Evolutionary conservation across 92 coral and sea anemone genomes (phyloP).

Genomic region (Actinostola sp.): DNA sequence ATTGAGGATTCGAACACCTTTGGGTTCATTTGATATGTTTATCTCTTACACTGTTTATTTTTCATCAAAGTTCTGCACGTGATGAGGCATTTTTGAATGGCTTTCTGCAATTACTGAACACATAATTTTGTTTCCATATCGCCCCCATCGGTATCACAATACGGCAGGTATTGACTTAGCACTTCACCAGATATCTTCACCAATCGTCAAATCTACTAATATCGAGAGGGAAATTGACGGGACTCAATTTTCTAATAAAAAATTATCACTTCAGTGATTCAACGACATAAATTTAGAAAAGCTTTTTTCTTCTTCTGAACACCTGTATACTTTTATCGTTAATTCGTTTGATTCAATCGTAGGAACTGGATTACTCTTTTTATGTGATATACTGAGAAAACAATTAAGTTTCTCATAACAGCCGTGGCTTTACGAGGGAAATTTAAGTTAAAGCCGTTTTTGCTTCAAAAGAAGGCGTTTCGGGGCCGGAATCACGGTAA

Average conservation of each 20-base stretch:
- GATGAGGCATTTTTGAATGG: not conserved
- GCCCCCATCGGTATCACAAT: slow-evolving; percentile 2
- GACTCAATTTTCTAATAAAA: slow-evolving; percentile 14
- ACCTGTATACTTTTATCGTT: not conserved
- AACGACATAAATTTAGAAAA: not conserved
- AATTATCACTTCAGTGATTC: not conserved
- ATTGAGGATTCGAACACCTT: slow-evolving; percentile 11
- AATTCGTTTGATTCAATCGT: not conserved
- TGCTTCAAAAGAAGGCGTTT: not conserved
- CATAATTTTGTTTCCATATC: slow-evolving; percentile 10
- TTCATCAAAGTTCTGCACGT: too few species aligned
- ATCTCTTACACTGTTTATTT: not conserved
- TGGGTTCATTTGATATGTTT: not conserved
- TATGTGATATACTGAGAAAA: too few species aligned
- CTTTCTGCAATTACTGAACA: slow-evolving; percentile 3
- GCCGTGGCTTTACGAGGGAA: too few species aligned
- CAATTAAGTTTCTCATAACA: not conserved
- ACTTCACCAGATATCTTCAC: not conserved
- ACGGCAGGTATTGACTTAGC: not conserved
- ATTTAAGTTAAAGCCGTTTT: not conserved
- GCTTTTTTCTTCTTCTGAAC: not conserved
- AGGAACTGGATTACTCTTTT: not conserved
- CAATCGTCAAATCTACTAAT: not conserved
- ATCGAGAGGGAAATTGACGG: slow-evolving; percentile 7
- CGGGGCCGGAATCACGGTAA: not conserved